Conservation (phyloP, 2,797 vertebrate genomes). For the Gephyroberyx darwinii region DNA sequence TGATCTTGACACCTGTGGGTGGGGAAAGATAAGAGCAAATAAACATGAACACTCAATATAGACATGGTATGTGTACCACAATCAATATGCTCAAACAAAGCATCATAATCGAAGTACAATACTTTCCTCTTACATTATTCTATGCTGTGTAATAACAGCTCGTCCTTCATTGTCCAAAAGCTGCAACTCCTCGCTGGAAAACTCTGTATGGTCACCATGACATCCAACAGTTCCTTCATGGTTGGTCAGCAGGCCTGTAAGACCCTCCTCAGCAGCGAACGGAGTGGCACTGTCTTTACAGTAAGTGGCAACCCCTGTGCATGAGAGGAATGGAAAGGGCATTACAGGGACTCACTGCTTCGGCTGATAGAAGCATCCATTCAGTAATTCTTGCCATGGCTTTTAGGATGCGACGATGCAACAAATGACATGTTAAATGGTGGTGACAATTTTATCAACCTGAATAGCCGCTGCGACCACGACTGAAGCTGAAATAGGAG, state of each 20-base stretch:
- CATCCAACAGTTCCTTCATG: slow-evolving; percentile 81
- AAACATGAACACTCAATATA: background rate
- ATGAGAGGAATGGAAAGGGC: background rate
- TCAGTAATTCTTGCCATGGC: no score
- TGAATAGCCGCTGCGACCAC: slow-evolving; percentile 88
- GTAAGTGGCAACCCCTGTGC: slow-evolving; percentile 89
- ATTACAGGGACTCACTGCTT: background rate
- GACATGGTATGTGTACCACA: background rate
- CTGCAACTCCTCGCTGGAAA: slow-evolving; percentile 85
- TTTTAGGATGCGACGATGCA: rapidly evolving
- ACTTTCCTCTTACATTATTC: slow-evolving; percentile 76
- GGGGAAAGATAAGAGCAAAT: background rate
- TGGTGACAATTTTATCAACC: slow-evolving; percentile 65
- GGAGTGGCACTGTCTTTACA: slow-evolving; percentile 86
- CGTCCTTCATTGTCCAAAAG: slow-evolving; percentile 89
- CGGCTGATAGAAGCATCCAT: no score
- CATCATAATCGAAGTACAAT: background rate
- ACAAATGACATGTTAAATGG: no score
- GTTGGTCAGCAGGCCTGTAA: slow-evolving; percentile 85
- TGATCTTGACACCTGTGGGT: slow-evolving; percentile 73
- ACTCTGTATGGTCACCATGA: slow-evolving; percentile 83
- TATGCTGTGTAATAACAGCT: slow-evolving; percentile 88
- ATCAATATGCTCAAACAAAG: background rate
- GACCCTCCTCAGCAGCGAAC: slow-evolving; percentile 88
- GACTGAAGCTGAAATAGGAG: slow-evolving; percentile 91